Evolutionary conservation across 2,888 invertebrate species (phyloP), one percentile per base, ranked within the genome.

Genomic region (Polietes domitor): DNA sequence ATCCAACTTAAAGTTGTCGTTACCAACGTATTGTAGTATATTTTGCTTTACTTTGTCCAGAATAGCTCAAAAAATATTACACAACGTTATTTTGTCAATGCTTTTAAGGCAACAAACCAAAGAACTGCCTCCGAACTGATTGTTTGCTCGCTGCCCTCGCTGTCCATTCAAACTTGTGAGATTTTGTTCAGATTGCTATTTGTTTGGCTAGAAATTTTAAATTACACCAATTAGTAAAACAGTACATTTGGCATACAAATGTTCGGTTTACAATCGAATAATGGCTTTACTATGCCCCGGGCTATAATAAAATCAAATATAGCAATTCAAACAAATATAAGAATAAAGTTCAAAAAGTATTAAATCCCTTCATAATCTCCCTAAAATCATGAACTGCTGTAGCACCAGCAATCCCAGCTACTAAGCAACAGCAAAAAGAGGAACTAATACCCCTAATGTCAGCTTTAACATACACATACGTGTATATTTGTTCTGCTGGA

Each of bases 161-260:
- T 3, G 26, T 55, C 24, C 3, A 55, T 55, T 55, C 1, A 21
- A 55, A 58, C 15, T 58, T 58, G 24, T 15, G 1, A 26, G 9
- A 58, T 58, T 24, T 24, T 19, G 50, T 50, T 19, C 2, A 50
- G 6, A 50, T n/a, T n/a, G 17, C 17, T 17, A 4, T n/a, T 58
- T 58, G 26, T 58, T 24, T 58, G 26, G 4, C 15, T 58, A 24
- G 9, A 24, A 24, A 12, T 26, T n/a, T 12, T 15, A 58, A 58
- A 58, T 58, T 58, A 58, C 24, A 58, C 24, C 58, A 58, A 58
- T 58, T 58, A 58, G 58, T 26, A 58, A 26, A 58, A 26, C 15
- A 58, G 10, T 58, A 58, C 58, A 5, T 26, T 24, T 19, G 24
- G 6, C 55, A 10, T 24, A 32, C 32, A 32, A 41, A 2, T 7